phyloP scores from a whole-genome alignment of 2,888 invertebrate genomes.

The Zhuqinia jingwanae region DNA sequence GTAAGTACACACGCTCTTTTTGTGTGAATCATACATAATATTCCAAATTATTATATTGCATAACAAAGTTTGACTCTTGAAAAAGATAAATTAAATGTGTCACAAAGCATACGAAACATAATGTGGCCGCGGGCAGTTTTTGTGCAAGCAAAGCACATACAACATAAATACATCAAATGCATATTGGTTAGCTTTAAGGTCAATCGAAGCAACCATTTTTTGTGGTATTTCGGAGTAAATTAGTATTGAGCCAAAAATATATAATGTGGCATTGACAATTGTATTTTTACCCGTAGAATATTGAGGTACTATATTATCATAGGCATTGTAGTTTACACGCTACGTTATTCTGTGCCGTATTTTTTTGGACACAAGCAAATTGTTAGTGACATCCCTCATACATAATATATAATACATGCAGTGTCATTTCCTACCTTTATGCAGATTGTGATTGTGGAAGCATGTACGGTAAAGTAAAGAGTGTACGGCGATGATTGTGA shows the following conservation, averaged over 20 bases:
- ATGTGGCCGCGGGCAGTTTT: no score
- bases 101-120: no score
- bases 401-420: neutral
- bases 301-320: neutral
- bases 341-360: neutral
- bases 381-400: conserved; percentile 12
- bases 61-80: no score
- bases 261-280: no score
- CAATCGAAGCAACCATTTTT: no score
- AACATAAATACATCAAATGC: no score
- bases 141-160: no score
- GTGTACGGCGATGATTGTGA: neutral
- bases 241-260: no score
- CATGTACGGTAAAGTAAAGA: neutral
- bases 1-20: no score
- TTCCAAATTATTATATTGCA: neutral
- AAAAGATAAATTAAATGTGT: no score
- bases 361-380: neutral
- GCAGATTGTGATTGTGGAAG: neutral
- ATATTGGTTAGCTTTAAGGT: no score
- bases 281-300: neutral
- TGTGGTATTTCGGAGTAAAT: no score
- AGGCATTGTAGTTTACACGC: neutral
- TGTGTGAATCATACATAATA: neutral
- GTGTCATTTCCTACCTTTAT: conserved; percentile 21